phyloP scores from a whole-genome alignment of 2,888 invertebrate species.

The Nebria salina region DNA sequence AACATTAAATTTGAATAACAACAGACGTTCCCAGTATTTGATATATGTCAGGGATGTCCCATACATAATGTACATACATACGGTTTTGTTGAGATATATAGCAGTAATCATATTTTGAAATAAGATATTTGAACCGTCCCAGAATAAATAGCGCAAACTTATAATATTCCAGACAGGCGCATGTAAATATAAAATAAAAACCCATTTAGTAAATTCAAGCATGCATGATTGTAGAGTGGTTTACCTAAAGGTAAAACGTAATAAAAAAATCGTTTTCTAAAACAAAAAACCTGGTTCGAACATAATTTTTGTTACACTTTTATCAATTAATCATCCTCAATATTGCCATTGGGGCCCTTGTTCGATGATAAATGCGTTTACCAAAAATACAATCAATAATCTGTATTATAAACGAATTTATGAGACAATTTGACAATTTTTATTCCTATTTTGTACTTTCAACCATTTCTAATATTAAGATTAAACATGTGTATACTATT shows the following conservation, averaged over 20 bases:
- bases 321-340: neutral
- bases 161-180: no score
- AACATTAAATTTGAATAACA: neutral
- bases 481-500: no score
- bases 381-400: neutral
- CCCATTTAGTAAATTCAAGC: neutral
- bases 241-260: no score
- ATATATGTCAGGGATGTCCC: neutral
- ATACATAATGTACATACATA: neutral
- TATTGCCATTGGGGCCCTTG: neutral
- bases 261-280: neutral
- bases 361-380: neutral
- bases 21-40: neutral
- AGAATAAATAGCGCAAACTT: no score
- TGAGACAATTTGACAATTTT: neutral
- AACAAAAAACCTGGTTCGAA: neutral
- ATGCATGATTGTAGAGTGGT: neutral
- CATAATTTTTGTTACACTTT: neutral
- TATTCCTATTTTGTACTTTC: no score
- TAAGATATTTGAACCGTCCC: neutral
- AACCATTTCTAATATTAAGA: no score
- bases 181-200: no score
- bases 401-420: neutral
- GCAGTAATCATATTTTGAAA: neutral
- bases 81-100: neutral